Evolutionary conservation across 2,888 invertebrate species (phyloP).

Genomic region (Microdon myrmicae): DNA sequence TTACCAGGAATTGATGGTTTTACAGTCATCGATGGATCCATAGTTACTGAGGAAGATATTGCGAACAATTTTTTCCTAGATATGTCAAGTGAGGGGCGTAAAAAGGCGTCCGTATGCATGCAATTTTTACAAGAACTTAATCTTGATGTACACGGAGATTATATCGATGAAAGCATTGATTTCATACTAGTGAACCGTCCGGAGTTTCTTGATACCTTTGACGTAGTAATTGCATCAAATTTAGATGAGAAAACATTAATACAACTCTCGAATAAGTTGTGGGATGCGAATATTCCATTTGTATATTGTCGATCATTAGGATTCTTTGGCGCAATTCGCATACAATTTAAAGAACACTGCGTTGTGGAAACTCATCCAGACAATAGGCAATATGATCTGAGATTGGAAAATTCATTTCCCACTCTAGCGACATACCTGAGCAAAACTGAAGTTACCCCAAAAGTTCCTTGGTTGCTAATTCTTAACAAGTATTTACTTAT

Average conservation of each 20-base stretch:
- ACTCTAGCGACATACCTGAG: slow-evolving; percentile 79
- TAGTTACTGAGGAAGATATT: slow-evolving; percentile 89
- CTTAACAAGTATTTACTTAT: slow-evolving; percentile 84
- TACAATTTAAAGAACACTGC: slow-evolving; percentile 85
- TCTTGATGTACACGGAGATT: slow-evolving; percentile 91
- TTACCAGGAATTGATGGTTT: slow-evolving; percentile 93
- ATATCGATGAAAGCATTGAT: slow-evolving; percentile 88
- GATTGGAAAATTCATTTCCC: slow-evolving; percentile 87
- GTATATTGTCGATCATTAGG: slow-evolving; percentile 90
- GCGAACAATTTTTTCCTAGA: slow-evolving; percentile 95
- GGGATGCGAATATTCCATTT: slow-evolving; percentile 87
- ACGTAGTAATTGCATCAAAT: slow-evolving; percentile 74
- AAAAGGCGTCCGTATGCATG: slow-evolving; percentile 85
- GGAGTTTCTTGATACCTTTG: slow-evolving; percentile 87
- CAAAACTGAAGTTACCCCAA: slow-evolving; percentile 60
- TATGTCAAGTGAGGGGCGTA: slow-evolving; percentile 80
- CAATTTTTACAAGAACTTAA: slow-evolving; percentile 89
- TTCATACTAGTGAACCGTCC: slow-evolving; percentile 86
- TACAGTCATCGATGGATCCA: slow-evolving; percentile 88
- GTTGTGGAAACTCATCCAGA: slow-evolving; percentile 96
- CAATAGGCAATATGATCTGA: slow-evolving; percentile 84
- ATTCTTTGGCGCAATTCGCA: slow-evolving; percentile 88
- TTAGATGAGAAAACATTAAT: slow-evolving; percentile 70
- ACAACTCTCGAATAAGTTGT: slow-evolving; percentile 80
- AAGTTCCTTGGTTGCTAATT: slow-evolving; percentile 86